Evolutionary conservation across 2,113 vertebrate species (phyloP).

Genomic region (Himantopus leucocephalus): DNA sequence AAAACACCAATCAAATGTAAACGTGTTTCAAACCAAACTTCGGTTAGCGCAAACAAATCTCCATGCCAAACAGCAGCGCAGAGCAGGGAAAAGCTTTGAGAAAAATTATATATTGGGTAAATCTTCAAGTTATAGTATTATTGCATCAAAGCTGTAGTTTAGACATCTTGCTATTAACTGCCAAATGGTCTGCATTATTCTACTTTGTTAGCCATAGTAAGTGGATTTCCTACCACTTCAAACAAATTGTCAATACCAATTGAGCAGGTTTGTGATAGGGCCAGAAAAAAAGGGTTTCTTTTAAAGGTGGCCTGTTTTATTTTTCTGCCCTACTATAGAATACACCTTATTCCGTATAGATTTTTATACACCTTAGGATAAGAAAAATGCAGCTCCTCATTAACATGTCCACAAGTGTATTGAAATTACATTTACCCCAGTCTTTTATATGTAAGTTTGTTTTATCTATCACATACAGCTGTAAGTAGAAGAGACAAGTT

Average conservation of each 20-base stretch:
- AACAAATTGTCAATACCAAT: slow-evolving; percentile 15
- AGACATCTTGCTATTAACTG: not conserved
- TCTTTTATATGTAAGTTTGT: not conserved
- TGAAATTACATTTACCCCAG: slow-evolving; percentile 12
- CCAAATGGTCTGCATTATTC: slow-evolving; percentile 9
- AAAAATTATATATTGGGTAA: not conserved
- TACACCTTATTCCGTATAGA: not conserved
- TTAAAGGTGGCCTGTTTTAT: not conserved
- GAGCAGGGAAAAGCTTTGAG: not conserved
- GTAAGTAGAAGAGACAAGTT: slow-evolving; percentile 77
- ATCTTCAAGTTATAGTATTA: not conserved
- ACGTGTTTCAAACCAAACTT: slow-evolving; percentile 33
- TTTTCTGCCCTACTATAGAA: not conserved
- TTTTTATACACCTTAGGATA: not conserved
- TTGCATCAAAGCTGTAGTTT: not conserved
- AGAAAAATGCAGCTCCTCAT: slow-evolving; percentile 34
- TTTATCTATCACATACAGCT: slow-evolving; percentile 57
- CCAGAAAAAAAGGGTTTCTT: not conserved
- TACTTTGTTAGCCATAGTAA: not conserved
- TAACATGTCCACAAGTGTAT: not conserved
- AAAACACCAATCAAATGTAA: slow-evolving; percentile 55
- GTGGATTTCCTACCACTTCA: slow-evolving; percentile 17
- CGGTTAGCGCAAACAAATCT: not conserved
- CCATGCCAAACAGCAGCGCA: fast-evolving
- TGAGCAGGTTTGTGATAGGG: not conserved